Conservation (phyloP, 2,113 vertebrate genomes). For the Pongo pygmaeus region DNA sequence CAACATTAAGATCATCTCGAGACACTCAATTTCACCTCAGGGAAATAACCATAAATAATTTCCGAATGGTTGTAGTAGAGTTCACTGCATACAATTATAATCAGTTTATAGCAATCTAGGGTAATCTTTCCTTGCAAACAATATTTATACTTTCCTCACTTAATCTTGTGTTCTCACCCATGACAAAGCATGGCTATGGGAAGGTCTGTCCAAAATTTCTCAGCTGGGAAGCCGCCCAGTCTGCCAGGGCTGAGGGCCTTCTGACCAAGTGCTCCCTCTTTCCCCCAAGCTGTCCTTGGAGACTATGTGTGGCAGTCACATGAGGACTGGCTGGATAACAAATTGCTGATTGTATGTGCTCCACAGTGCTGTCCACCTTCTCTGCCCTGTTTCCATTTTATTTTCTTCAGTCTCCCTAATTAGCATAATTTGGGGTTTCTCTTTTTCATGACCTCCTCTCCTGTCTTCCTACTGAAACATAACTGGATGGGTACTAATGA, state of each 20-base stretch:
- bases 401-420: background rate
- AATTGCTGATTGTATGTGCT: background rate
- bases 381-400: background rate
- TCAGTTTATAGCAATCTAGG: conserved; percentile 40
- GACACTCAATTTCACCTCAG: background rate
- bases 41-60: background rate
- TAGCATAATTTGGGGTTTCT: background rate
- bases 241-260: background rate
- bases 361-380: background rate
- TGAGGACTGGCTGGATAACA: too few species aligned
- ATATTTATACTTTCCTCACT: background rate
- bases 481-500: background rate
- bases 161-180: background rate
- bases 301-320: background rate
- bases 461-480: background rate
- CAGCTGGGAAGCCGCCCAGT: background rate
- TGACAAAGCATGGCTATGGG: accelerated
- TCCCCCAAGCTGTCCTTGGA: background rate
- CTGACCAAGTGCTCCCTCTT: background rate
- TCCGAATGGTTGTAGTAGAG: background rate
- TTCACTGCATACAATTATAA: background rate
- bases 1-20: accelerated
- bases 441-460: background rate
- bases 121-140: conserved; percentile 28
- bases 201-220: background rate